phyloP scores from a whole-genome alignment of 2,113 vertebrate species.

The Epinephelus cyanopodus region DNA sequence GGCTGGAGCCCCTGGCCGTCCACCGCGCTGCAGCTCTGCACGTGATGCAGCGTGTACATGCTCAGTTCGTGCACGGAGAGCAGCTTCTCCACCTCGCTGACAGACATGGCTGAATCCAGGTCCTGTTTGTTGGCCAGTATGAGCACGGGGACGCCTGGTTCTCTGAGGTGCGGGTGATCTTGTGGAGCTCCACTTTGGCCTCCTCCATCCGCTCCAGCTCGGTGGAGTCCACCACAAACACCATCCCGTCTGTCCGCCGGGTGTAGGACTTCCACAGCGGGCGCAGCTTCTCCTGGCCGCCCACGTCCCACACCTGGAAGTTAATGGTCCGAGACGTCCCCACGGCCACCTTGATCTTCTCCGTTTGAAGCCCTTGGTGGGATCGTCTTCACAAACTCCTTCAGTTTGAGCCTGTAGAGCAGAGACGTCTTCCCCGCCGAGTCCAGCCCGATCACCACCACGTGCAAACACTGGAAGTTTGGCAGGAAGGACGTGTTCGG shows the following conservation, averaged over 20 bases:
- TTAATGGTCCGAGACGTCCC: conserved; percentile 86
- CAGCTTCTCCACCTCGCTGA: conserved; percentile 89
- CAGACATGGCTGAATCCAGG: conserved; percentile 82
- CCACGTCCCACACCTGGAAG: conserved; percentile 95
- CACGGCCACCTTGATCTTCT: conserved; percentile 90
- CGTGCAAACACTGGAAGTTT: conserved; percentile 88
- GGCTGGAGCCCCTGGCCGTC: conserved; percentile 89
- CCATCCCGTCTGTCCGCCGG: conserved; percentile 90
- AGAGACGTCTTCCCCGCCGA: conserved; percentile 92
- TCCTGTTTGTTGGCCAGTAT: conserved; percentile 94
- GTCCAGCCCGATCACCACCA: conserved; percentile 91
- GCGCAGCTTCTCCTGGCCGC: conserved; percentile 92
- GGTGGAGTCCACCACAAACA: conserved; percentile 92
- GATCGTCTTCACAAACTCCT: conserved; percentile 92
- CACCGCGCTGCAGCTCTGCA: conserved; percentile 91
- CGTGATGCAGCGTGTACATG: conserved; percentile 85
- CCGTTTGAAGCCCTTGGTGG: conserved; percentile 94
- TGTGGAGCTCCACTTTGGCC: conserved; percentile 91
- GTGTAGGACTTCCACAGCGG: conserved; percentile 94
- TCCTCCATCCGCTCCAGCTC: conserved; percentile 92
- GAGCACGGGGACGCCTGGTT: conserved; percentile 91
- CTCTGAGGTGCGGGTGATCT: conserved; percentile 90
- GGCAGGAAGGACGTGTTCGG: conserved; percentile 88
- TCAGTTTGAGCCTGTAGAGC: conserved; percentile 91
- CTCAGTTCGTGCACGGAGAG: conserved; percentile 88